These are phyloP conservation scores for Dysidea cf. avara DNA, from an alignment of 37 sponge, comb jelly and placozoan genomes.

Conservation along the genomic window DNA sequence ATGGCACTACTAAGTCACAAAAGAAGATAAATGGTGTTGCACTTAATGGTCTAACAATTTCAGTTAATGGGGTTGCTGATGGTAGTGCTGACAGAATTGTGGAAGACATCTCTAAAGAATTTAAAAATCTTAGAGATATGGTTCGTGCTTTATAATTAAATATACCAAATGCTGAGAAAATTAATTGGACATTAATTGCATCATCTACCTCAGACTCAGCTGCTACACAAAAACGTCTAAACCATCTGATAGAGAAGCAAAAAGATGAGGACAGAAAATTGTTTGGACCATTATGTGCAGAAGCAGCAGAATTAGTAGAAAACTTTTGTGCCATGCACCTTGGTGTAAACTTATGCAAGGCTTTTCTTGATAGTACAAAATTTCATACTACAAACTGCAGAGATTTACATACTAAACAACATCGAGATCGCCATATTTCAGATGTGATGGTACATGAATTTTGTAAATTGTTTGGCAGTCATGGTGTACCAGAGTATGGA, in stretches of 20 bases:
- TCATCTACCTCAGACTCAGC: constrained; percentile 37
- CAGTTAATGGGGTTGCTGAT: constrained; percentile 44
- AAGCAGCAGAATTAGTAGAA: constrained; percentile 32
- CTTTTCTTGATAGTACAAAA: constrained; percentile 33
- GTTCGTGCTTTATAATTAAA: constrained; percentile 14
- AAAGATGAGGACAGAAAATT: constrained; percentile 7
- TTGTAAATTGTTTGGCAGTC: constrained; percentile 34
- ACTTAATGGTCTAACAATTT: constrained; percentile 19
- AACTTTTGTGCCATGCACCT: constrained; percentile 68
- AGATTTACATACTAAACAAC: neutral
- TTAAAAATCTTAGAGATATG: constrained; percentile 25
- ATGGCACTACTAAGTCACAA: constrained; percentile 33
- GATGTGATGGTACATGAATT: constrained; percentile 43
- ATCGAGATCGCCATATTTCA: neutral
- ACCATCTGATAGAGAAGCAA: constrained; percentile 26
- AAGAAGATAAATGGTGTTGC: constrained; percentile 33
- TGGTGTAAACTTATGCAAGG: constrained; percentile 54
- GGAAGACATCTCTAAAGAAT: constrained; percentile 24
- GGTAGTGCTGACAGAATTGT: constrained; percentile 38
- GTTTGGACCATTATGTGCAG: constrained; percentile 21
- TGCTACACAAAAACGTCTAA: constrained; percentile 38
- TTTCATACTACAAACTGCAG: neutral
- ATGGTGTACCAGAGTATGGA: constrained; percentile 55
- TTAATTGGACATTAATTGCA: constrained; percentile 34
- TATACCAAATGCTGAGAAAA: too few relatives aligned